Base-by-base conservation (phyloP, 2,113 vertebrate species). In the Podilymbus podiceps region DNA sequence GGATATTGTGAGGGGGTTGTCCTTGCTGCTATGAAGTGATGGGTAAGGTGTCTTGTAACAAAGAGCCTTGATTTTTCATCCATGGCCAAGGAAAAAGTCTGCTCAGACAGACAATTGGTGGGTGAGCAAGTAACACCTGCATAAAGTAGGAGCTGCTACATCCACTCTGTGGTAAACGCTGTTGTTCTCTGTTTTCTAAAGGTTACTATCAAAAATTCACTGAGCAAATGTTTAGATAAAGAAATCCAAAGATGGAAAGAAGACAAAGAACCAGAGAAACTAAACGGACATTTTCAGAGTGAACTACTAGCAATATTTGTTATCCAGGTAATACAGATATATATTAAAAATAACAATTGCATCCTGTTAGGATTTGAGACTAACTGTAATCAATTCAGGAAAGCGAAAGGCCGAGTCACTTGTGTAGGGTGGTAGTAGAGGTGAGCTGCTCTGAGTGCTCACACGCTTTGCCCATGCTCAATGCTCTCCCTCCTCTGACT, bases 291-390 rank as follows among this genome's bases (percentile, higher is more conserved):
- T 94, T 98, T 96, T 93, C 98, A 98, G 96, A 99, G 98, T 19
- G 98, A 98, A 21, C 97, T 99, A 8, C 98, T 99, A 64, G 98
- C 98, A n/a, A 96, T 99, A 12, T 98, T 99, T 67, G 93, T 98
- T 91, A 98, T 99, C 56, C 98, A 99, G 99, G 99, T 99, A 97
- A 84, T 55, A 17, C 3, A 25, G 19, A 73, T 11, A 24, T 35
- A 5, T 58, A 31, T 58, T 53, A 46, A 89, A 94, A 88, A 60
- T n/a, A 93, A 28, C 5, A 74, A 14, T 47, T 64, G 12, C 42
- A 62, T 69, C 47, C 50, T 86, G 40, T 67, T 66, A 42, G 33
- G 15, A 12, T 78, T 38, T 85, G 66, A 89, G 62, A 78, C 28
- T 4, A 14, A 3, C 18, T 30, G 1, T 27, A 30, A 19, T 56